Conservation (phyloP, 2,888 invertebrate genomes). For the Nematopogon swammerdamellus region DNA sequence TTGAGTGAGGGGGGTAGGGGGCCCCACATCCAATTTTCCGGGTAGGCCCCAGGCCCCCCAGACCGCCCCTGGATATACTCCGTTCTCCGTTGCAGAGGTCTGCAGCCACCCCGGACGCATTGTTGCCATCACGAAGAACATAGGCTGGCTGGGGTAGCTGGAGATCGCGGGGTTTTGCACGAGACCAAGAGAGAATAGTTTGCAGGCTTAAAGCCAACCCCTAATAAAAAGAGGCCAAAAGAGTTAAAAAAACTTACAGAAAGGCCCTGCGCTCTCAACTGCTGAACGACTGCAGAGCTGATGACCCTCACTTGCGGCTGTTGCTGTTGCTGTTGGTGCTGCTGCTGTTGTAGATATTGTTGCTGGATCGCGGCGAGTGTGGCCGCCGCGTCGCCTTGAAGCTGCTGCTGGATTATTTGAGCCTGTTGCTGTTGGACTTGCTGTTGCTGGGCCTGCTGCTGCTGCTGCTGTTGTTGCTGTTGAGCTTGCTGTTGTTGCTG, state of each 20-base stretch:
- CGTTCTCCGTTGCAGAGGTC: no score
- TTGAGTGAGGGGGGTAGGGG: no score
- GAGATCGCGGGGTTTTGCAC: no score
- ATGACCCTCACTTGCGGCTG: slow-evolving; percentile 58
- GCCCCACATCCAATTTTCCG: no score
- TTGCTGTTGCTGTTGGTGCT: slow-evolving; percentile 30
- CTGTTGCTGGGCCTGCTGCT: slow-evolving; percentile 35
- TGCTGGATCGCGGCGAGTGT: slow-evolving; percentile 48
- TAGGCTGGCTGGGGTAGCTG: no score
- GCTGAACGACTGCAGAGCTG: slow-evolving; percentile 56
- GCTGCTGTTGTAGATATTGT: slow-evolving; percentile 29
- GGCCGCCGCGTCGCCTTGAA: slow-evolving; percentile 26
- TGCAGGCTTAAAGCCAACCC: no score
- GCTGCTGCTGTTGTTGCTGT: slow-evolving; percentile 21
- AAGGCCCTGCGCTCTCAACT: slow-evolving; percentile 53
- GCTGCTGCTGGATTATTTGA: slow-evolving; percentile 27
- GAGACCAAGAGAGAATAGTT: no score
- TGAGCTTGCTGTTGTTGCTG: slow-evolving; percentile 17
- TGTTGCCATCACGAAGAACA: no score
- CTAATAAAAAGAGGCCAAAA: no score
- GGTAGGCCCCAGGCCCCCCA: no score
- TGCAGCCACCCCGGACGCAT: no score
- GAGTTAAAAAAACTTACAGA: slow-evolving; percentile 40
- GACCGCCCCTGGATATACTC: no score
- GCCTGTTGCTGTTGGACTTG: slow-evolving; percentile 39